Conservation (phyloP, 2,888 invertebrate genomes). For the Drosophila prolongata region DNA sequence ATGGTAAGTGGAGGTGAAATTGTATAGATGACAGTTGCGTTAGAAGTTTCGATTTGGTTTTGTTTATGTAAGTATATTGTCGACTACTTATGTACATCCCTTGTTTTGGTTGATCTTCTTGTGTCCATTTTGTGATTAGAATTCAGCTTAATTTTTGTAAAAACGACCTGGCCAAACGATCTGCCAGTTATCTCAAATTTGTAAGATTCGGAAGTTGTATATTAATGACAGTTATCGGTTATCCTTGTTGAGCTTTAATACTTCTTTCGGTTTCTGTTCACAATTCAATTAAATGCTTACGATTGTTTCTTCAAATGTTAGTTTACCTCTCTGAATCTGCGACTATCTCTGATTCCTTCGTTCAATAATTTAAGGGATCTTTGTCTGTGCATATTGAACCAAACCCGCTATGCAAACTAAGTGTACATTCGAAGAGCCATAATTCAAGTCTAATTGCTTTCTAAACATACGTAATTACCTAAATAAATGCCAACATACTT, state of each 20-base stretch:
- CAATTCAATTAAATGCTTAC: constrained; percentile 65
- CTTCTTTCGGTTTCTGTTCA: constrained; percentile 52
- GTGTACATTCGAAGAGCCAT: constrained; percentile 27
- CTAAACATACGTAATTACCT: constrained; percentile 20
- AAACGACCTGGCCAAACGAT: constrained; percentile 9
- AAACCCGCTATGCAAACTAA: constrained; percentile 32
- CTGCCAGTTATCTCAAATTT: constrained; percentile 28
- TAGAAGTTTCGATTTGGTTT: constrained; percentile 13
- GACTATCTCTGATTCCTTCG: constrained; percentile 41
- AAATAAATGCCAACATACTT: constrained; percentile 39
- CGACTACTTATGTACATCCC: constrained; percentile 75
- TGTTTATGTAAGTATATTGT: constrained; percentile 63
- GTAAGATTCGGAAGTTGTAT: constrained; percentile 48
- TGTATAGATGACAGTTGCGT: constrained; percentile 20
- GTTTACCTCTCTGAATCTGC: constrained; percentile 9
- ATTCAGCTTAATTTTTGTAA: constrained; percentile 40
- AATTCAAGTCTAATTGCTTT: constrained; percentile 18
- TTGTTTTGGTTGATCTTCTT: constrained; percentile 67
- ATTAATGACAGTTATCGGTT: constrained; percentile 51
- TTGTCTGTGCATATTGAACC: constrained; percentile 32
- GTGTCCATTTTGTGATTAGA: constrained; percentile 60
- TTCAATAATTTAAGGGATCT: constrained; percentile 38
- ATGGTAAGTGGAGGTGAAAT: constrained; percentile 38
- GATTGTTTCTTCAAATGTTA: constrained; percentile 32
- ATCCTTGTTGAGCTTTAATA: constrained; percentile 66